Evolutionary conservation across 2,888 invertebrate genomes (phyloP).

Genomic region (Limnephilus lunatus): DNA sequence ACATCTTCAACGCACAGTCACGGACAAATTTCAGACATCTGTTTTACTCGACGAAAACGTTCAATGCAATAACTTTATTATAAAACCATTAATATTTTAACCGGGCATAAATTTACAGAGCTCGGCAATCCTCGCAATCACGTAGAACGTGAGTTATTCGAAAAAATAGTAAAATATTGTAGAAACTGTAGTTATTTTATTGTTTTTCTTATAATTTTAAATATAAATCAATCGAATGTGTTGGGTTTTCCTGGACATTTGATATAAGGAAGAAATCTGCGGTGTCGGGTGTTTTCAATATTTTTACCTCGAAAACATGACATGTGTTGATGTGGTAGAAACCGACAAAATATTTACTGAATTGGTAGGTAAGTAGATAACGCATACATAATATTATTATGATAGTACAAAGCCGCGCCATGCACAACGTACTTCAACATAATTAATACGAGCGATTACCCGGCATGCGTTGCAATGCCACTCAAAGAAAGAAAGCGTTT

Average conservation of each 20-base stretch:
- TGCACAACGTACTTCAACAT: too few species aligned
- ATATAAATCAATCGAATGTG: neutral
- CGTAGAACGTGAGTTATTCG: too few species aligned
- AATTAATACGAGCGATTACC: too few species aligned
- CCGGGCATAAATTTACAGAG: neutral
- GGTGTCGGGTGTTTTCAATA: neutral
- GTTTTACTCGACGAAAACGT: neutral
- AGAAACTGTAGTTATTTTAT: neutral
- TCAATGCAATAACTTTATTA: neutral
- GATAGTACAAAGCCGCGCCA: too few species aligned
- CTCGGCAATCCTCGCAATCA: too few species aligned
- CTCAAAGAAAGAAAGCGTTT: too few species aligned
- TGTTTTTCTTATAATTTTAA: neutral
- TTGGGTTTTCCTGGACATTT: neutral
- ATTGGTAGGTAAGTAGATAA: neutral
- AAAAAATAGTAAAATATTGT: too few species aligned
- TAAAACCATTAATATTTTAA: neutral
- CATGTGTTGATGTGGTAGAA: too few species aligned
- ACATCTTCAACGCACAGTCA: constrained; percentile 32
- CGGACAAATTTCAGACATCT: neutral
- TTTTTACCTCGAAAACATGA: neutral
- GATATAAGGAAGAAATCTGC: neutral
- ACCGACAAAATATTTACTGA: neutral
- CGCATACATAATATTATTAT: too few species aligned
- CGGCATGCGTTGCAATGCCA: too few species aligned